These are phyloP conservation scores for Vanacampus margaritifer DNA, from an alignment of 2,113 vertebrate genomes.

Conservation along the genomic window DNA sequence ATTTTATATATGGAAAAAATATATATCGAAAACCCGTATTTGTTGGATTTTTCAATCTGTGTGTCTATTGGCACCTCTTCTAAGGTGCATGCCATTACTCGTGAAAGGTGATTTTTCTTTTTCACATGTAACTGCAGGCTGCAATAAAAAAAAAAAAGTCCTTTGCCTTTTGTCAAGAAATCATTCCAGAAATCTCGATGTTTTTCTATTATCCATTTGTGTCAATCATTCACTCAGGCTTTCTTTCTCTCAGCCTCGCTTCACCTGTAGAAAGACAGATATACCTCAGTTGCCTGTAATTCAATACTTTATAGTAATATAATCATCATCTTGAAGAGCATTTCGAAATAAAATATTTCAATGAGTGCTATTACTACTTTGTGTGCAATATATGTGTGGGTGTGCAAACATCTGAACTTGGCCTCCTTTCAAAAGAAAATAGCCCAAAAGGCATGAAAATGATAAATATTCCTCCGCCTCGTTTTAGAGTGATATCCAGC, in stretches of 20 bases:
- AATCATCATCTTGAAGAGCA: slow-evolving; percentile 56
- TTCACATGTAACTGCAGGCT: slow-evolving; percentile 14
- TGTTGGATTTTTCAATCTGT: background rate
- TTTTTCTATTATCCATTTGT: slow-evolving; percentile 6
- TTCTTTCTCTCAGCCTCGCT: slow-evolving; percentile 14
- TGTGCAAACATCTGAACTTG: slow-evolving; percentile 4
- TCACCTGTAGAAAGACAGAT: slow-evolving; percentile 63
- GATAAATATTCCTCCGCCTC: background rate
- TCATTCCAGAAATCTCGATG: background rate
- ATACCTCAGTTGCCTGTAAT: slow-evolving; percentile 80
- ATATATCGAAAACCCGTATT: background rate
- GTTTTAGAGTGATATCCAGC: background rate
- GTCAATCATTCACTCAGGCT: slow-evolving; percentile 16
- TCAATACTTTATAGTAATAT: slow-evolving; percentile 72
- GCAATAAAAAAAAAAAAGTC: slow-evolving; percentile 5
- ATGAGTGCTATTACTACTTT: slow-evolving; percentile 21
- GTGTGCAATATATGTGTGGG: slow-evolving; percentile 2
- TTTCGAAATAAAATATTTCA: slow-evolving; percentile 68
- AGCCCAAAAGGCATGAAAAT: slow-evolving; percentile 1
- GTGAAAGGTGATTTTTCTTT: background rate
- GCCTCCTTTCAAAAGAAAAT: background rate
- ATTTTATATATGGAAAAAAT: background rate
- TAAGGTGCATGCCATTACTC: background rate
- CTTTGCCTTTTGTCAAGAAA: slow-evolving; percentile 30
- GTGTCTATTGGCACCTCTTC: background rate